Evolutionary conservation across 2,113 vertebrate species (phyloP).

Genomic region (Pedetes capensis): DNA sequence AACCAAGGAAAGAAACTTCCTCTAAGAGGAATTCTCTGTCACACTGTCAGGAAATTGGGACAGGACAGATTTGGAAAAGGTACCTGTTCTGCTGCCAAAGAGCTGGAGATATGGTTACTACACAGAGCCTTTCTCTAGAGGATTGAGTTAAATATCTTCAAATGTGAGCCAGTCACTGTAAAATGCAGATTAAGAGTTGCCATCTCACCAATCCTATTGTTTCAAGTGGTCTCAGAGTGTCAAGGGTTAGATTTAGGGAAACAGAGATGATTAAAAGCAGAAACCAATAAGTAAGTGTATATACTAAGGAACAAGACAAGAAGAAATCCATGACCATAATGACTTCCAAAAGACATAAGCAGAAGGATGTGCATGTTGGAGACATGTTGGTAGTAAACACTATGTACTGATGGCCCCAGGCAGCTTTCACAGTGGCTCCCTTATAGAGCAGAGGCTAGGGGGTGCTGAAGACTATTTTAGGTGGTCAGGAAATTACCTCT

Average conservation of each 20-base stretch:
- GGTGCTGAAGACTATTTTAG: background rate
- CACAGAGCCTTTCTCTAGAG: background rate
- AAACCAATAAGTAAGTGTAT: background rate
- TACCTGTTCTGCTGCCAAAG: background rate
- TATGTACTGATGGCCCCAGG: no score
- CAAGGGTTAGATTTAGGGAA: background rate
- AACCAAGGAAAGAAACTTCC: background rate
- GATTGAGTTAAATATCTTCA: background rate
- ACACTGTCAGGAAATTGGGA: background rate
- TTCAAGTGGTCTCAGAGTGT: background rate
- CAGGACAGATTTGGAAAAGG: background rate
- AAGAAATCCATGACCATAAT: background rate
- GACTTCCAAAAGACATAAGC: no score
- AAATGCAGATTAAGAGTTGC: background rate
- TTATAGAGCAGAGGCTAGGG: background rate
- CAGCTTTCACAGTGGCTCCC: background rate
- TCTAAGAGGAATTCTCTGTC: background rate
- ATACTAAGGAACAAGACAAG: background rate
- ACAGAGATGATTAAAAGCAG: background rate
- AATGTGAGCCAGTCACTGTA: background rate
- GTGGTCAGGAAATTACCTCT: background rate
- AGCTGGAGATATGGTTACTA: background rate
- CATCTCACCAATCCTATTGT: background rate
- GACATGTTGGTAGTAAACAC: no score
- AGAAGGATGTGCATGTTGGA: no score